Evolutionary conservation across 2,888 invertebrate species (phyloP), one percentile per base, ranked within the genome.

Genomic region (Hirtodrosophila confusa): DNA sequence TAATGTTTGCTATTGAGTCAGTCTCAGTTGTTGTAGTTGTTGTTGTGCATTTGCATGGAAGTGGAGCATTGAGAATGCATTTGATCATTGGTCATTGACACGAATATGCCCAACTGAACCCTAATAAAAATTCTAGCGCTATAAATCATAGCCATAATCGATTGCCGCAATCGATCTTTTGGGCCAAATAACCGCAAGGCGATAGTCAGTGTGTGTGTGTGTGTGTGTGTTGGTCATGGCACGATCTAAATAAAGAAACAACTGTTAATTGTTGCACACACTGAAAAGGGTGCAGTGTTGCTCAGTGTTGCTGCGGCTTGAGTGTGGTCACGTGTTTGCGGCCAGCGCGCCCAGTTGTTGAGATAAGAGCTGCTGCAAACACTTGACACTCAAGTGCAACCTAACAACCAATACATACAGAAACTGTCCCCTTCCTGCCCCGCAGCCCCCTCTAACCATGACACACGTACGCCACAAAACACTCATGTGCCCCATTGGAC

Each of bases 71-170:
- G 69, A 66, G 51, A 69, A 74, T 76, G 74, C 75, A 78, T 78
- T 78, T 67, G 71, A 58, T 64, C 31, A 31, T 71, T 84, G 83
- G 86, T 65, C 84, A 87, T 87, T 84, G 88, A 79, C 83, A 86
- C 86, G 86, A 84, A 78, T 82, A 68, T 64, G 66, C 58, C 63
- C 50, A 62, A 53, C 51, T 55, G 51, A 58, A 75, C 65, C 73
- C 53, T 43, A 69, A 70, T 41, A 75, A 58, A 54, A 78, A 79
- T 73, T 73, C 67, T 63, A 78, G 49, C 53, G 70, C 70, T 45
- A 85, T 85, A 85, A 85, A 85, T 85, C 84, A 86, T 88, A 73
- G 58, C 41, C 56, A 71, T 83, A 88, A 86, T 85, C 84, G 84
- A 85, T 88, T 74, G 86, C 61, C 56, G 49, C 74, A 71, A 86